Percentiles rank a stretch among this genome's conserved stretches.
phyloP scores from a whole-genome alignment of 2,113 vertebrate species.

The Osmerus mordax region DNA sequence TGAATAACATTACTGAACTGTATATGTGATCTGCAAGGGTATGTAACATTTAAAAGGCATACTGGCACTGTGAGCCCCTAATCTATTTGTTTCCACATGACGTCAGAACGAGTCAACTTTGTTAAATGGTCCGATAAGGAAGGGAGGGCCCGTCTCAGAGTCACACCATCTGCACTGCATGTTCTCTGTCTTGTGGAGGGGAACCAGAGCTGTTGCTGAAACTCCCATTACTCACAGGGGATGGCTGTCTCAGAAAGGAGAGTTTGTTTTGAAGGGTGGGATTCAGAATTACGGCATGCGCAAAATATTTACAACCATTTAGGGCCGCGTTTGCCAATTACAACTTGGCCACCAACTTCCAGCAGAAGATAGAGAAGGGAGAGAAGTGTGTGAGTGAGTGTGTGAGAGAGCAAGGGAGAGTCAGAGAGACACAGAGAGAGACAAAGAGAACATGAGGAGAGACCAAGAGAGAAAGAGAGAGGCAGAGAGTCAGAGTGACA shows the following conservation, averaged over 20 bases:
- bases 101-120: slow-evolving; percentile 57
- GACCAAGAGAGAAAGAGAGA: background rate
- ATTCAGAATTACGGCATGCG: slow-evolving; percentile 37
- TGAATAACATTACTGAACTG: background rate
- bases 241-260: slow-evolving; percentile 8
- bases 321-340: slow-evolving; percentile 30
- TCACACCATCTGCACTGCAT: too few species aligned
- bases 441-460: background rate
- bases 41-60: too few species aligned
- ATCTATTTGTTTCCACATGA: slow-evolving; percentile 19
- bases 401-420: slow-evolving; percentile 2
- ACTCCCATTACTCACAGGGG: slow-evolving; percentile 19
- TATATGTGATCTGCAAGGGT: background rate
- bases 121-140: slow-evolving; percentile 31
- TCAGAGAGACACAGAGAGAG: slow-evolving; percentile 4
- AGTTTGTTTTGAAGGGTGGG: slow-evolving; percentile 42
- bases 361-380: background rate
- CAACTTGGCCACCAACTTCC: slow-evolving; percentile 17
- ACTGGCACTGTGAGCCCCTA: background rate
- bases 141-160: background rate
- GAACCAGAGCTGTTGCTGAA: too few species aligned
- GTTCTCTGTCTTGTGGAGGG: too few species aligned
- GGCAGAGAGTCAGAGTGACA: background rate
- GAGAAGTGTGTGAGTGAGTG: background rate
- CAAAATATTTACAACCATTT: slow-evolving; percentile 43